A percentile compares a stretch with the other conserved stretches of the same genome.
These are phyloP conservation scores for Burhinus bistriatus DNA, from an alignment of 2,113 vertebrate species.

Conservation along the genomic window DNA sequence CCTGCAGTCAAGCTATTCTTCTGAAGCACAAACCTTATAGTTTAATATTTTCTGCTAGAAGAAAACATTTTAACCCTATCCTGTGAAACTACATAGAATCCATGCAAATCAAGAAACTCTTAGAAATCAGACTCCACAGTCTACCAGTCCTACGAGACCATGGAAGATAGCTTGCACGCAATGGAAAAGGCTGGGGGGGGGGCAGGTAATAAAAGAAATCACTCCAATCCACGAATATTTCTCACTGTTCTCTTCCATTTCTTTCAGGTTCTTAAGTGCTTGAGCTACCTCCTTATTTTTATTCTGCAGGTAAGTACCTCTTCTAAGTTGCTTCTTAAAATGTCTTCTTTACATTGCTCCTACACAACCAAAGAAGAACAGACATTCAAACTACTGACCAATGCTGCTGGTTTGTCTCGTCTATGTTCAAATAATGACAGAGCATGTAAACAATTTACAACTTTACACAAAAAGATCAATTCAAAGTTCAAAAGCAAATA, in stretches of 20 bases:
- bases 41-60: conserved; percentile 24
- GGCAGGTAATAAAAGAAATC: background rate
- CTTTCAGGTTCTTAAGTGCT: background rate
- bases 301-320: background rate
- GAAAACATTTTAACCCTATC: conserved; percentile 25
- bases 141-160: background rate
- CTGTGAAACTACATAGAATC: background rate
- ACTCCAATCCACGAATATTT: background rate
- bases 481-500: background rate
- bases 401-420: background rate
- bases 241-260: background rate
- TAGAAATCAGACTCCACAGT: background rate
- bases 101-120: background rate
- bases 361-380: background rate
- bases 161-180: background rate
- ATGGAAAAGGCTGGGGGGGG: background rate
- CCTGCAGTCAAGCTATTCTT: conserved; percentile 44
- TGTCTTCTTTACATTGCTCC: background rate
- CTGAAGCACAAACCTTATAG: conserved; percentile 37
- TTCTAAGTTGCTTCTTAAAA: background rate
- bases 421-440: background rate
- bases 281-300: background rate
- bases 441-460: background rate
- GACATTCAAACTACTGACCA: background rate
- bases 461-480: background rate